A percentile compares a stretch with the other conserved stretches of the same genome.
Evolutionary conservation across 2,797 vertebrate species (phyloP).

Genomic region (Liasis olivaceus): DNA sequence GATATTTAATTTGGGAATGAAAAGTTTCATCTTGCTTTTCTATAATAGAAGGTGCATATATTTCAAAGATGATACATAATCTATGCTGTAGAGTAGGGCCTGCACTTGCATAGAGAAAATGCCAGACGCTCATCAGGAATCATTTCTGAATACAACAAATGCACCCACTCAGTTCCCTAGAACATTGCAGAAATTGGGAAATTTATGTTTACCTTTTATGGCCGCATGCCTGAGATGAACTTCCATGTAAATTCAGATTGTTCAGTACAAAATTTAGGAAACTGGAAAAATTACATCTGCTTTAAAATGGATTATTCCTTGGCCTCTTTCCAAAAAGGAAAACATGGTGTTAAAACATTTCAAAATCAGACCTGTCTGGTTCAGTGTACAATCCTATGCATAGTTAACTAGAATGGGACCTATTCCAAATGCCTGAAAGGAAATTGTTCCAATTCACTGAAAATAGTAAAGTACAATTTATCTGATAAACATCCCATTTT

Average conservation of each 20-base stretch:
- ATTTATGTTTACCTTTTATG: not conserved
- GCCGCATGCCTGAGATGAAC: not conserved
- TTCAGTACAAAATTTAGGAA: not conserved
- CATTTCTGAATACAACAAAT: not conserved
- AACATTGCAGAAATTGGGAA: not conserved
- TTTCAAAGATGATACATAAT: not conserved
- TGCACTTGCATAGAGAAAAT: not conserved
- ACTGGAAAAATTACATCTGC: not conserved
- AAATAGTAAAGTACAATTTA: not conserved
- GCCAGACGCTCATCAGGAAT: not conserved
- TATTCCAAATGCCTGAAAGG: too few species aligned
- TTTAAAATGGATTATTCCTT: not conserved
- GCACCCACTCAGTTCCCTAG: not conserved
- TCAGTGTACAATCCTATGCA: not conserved
- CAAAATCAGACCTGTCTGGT: not conserved
- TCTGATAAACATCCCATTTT: conserved; percentile 21
- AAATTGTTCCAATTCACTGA: not conserved
- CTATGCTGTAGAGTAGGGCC: not conserved
- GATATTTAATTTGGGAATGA: not conserved
- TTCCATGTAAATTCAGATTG: not conserved
- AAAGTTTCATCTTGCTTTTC: not conserved
- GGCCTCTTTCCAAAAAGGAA: not conserved
- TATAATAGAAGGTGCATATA: not conserved
- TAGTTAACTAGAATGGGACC: not conserved
- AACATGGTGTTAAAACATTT: not conserved